Base-by-base conservation (phyloP, 1,140 invertebrate genomes). In the Ostrea denselamellosa region DNA sequence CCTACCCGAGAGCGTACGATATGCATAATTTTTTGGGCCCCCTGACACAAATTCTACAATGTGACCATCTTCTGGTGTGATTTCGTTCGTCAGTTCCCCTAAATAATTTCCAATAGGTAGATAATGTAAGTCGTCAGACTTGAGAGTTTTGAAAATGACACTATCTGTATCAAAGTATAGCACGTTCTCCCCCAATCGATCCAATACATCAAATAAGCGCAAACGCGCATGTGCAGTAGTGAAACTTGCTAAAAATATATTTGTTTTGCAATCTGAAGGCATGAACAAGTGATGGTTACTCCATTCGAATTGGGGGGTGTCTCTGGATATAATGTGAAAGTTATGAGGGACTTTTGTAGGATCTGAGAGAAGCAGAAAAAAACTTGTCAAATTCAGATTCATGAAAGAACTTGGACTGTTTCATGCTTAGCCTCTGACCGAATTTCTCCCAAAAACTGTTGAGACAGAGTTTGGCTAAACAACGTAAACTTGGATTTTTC, bases 151-250 rank as follows among this genome's bases (percentile, higher is more conserved):
- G 25, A 83, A 82, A 83, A 62, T 19, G 8, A 77, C 87, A 54
- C 85, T 81, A 77, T 95, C 95, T 8, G 95, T 95, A 86, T 95
- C 95, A 52, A 90, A 94, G 86, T 95, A 95, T 2, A 95, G 84
- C 8, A 93, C 93, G 25, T 91, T 77, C 7, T 90, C 62, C n/a
- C 88, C 91, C 12, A 95, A 83, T 54, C 89, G 84, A 89, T 94
- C 91, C 10, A 95, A 85, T 87, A 93, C 92, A 28, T 83, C 81
- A 85, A 94, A 95, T 7, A 95, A 90, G 88, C 94, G 92, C 12
- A 95, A 83, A 3, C 95, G 86, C 0, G 95, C 94, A 84, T 94
- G 93, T 14, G 93, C 91, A 8, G 95, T 95, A 8, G 92, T 93
- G 82, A 93, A 95, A 95, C 0, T 91, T 91, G 9, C 93, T 94